Conservation (phyloP, 2,888 invertebrate species). For the Trichopoda pennipes region DNA sequence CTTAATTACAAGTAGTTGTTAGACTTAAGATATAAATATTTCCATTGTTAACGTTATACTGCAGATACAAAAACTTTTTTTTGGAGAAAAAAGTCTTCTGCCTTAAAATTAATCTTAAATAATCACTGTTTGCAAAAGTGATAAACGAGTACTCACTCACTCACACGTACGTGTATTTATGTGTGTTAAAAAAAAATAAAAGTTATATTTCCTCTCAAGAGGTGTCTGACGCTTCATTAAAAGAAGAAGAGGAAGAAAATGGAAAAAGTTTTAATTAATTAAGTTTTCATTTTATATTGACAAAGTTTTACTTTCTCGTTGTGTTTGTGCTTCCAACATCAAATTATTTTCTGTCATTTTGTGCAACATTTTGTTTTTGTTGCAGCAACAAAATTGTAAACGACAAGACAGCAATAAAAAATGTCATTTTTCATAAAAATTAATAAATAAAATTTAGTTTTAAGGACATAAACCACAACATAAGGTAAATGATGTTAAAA, state of each 20-base stretch:
- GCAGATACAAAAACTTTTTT: too few species aligned
- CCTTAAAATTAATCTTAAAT: neutral
- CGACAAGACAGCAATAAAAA: slow-evolving; percentile 17
- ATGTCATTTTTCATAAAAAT: slow-evolving; percentile 15
- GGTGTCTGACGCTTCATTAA: slow-evolving; percentile 17
- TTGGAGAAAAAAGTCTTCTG: too few species aligned
- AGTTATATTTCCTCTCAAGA: slow-evolving; percentile 36
- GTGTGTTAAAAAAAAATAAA: slow-evolving; percentile 47
- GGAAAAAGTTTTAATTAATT: slow-evolving; percentile 64
- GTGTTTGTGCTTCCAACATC: neutral
- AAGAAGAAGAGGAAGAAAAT: neutral
- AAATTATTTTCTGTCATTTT: neutral
- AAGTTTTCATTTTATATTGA: slow-evolving; percentile 57
- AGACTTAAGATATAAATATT: too few species aligned
- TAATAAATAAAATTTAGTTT: neutral
- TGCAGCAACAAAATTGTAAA: neutral
- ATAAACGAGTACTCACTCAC: neutral
- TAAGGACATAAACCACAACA: neutral
- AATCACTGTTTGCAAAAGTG: neutral
- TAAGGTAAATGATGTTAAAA: neutral
- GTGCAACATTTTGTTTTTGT: neutral
- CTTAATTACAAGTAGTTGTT: too few species aligned
- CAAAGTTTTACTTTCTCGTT: slow-evolving; percentile 28
- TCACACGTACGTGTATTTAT: slow-evolving; percentile 5
- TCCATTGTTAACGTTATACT: too few species aligned